phyloP scores from a whole-genome alignment of 2,888 invertebrate species.

The Hymenopus coronatus region DNA sequence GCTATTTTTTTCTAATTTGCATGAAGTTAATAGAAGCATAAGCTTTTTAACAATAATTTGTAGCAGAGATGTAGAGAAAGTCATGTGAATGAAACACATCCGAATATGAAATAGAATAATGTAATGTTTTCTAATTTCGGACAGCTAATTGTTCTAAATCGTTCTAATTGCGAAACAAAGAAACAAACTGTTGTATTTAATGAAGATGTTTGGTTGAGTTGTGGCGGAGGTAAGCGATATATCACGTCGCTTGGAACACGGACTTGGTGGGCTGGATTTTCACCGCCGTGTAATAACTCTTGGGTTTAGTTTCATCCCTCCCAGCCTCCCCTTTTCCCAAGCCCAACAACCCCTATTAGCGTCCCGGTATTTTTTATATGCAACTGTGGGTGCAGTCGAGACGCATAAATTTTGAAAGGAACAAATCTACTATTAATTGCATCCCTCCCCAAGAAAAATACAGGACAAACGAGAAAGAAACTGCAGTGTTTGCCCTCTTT shows the following conservation, averaged over 20 bases:
- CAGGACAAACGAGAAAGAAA: background rate
- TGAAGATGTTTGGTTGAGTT: background rate
- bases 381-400: background rate
- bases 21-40: too few relatives aligned
- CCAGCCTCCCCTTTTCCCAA: background rate
- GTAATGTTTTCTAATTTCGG: background rate
- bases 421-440: conserved; percentile 1
- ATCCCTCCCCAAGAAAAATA: background rate
- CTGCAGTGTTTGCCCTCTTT: background rate
- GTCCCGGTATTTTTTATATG: background rate
- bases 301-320: background rate
- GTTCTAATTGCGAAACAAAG: background rate
- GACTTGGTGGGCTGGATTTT: background rate
- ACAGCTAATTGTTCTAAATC: background rate
- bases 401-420: background rate
- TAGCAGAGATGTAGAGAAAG: too few relatives aligned
- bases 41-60: too few relatives aligned
- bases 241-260: background rate
- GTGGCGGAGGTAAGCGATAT: background rate
- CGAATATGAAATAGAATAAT: too few relatives aligned
- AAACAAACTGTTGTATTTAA: background rate
- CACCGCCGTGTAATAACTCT: background rate
- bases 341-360: conserved; percentile 10
- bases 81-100: too few relatives aligned
- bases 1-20: too few relatives aligned